phyloP scores from a whole-genome alignment of 1,140 invertebrate species.

The Asbolus verrucosus region DNA sequence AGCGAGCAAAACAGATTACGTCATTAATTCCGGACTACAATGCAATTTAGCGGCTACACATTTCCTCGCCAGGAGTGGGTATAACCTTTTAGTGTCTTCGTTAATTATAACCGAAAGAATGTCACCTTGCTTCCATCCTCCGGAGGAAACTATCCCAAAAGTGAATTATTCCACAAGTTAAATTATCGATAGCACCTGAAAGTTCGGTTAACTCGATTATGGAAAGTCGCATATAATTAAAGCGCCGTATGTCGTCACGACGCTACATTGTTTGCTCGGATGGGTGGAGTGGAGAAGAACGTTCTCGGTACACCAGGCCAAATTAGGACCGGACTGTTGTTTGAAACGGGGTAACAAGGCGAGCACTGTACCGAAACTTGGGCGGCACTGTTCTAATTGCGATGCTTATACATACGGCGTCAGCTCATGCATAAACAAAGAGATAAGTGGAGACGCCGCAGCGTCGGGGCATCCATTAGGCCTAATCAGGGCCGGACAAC shows the following conservation, averaged over 20 bases:
- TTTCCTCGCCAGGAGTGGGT: neutral
- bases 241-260: slow-evolving; percentile 34
- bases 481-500: neutral
- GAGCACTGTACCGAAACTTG: slow-evolving; percentile 39
- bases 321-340: slow-evolving; percentile 48
- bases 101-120: slow-evolving; percentile 37
- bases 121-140: slow-evolving; percentile 1
- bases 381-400: slow-evolving; percentile 53
- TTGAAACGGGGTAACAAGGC: slow-evolving; percentile 51
- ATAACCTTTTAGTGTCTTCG: slow-evolving; percentile 9
- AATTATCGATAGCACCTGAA: slow-evolving; percentile 37
- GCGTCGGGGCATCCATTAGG: neutral
- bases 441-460: slow-evolving; percentile 57
- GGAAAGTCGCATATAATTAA: slow-evolving; percentile 41
- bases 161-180: slow-evolving; percentile 33
- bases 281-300: slow-evolving; percentile 1
- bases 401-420: slow-evolving; percentile 59
- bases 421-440: slow-evolving; percentile 62
- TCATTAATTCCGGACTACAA: slow-evolving; percentile 36
- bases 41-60: slow-evolving; percentile 20
- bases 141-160: slow-evolving; percentile 29
- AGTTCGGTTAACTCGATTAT: slow-evolving; percentile 34
- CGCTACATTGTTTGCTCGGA: slow-evolving; percentile 25
- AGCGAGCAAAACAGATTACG: slow-evolving; percentile 34
- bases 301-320: slow-evolving; percentile 13